A percentile compares a stretch with the other conserved stretches of the same genome.
These are phyloP conservation scores for Limosa lapponica DNA, from an alignment of 2,797 vertebrate species.

Conservation along the genomic window DNA sequence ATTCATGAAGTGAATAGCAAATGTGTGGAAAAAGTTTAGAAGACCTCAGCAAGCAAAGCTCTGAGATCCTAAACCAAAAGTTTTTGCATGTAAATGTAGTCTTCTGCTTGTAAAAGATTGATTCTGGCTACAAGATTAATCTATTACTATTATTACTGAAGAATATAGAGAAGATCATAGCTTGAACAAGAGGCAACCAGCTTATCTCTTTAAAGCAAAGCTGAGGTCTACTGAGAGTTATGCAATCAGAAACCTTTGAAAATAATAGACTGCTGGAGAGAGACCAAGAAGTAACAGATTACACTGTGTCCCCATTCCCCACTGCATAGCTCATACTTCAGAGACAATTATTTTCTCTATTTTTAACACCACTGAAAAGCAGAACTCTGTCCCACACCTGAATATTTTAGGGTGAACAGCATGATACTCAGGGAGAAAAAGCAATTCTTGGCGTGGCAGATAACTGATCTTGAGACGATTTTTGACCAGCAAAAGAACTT, in stretches of 20 bases:
- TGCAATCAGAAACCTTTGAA: not conserved
- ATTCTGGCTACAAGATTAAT: not conserved
- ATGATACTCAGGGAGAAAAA: not conserved
- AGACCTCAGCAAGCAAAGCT: not conserved
- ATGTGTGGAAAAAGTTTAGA: not conserved
- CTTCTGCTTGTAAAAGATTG: not conserved
- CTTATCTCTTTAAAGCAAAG: not conserved
- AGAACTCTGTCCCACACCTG: not conserved
- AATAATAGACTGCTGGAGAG: not conserved
- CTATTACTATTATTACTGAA: not conserved
- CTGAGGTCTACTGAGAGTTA: not conserved
- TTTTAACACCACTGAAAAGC: not conserved
- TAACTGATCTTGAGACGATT: not conserved
- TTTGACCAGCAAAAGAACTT: not conserved
- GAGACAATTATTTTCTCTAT: accelerated
- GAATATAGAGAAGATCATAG: not conserved
- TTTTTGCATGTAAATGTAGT: not conserved
- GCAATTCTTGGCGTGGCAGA: not conserved
- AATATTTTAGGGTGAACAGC: not conserved
- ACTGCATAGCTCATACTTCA: not conserved
- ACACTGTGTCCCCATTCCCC: not conserved
- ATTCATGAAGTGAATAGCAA: not conserved
- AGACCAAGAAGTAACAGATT: not conserved
- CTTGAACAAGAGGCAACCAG: not conserved
- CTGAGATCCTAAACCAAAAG: not conserved